phyloP scores from a whole-genome alignment of 2,113 vertebrate species.

The Machaerirhynchus nigripectus region DNA sequence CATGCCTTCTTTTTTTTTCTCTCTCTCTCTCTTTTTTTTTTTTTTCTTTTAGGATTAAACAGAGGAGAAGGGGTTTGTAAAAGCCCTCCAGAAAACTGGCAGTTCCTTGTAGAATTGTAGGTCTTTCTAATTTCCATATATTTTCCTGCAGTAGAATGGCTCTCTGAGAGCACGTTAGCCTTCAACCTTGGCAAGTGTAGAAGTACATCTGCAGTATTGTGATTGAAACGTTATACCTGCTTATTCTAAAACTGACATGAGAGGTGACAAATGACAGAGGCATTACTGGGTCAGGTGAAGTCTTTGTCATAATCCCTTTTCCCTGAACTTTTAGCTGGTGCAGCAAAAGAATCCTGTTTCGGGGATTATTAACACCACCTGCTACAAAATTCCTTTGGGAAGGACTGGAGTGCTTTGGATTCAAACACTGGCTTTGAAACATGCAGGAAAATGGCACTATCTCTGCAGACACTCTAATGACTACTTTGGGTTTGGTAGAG shows the following conservation, averaged over 20 bases:
- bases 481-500: not conserved
- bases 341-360: slow-evolving; percentile 67
- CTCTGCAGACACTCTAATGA: not conserved
- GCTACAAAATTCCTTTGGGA: slow-evolving; percentile 35
- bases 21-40: not conserved
- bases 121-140: slow-evolving; percentile 61
- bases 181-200: slow-evolving; percentile 61
- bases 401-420: not conserved
- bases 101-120: slow-evolving; percentile 58
- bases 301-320: slow-evolving; percentile 67
- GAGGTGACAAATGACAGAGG: slow-evolving; percentile 71
- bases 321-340: slow-evolving; percentile 55
- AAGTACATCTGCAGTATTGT: slow-evolving; percentile 61
- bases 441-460: not conserved
- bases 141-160: slow-evolving; percentile 71
- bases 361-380: slow-evolving; percentile 64
- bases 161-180: slow-evolving; percentile 63
- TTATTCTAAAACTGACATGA: slow-evolving; percentile 66
- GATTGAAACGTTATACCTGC: slow-evolving; percentile 68
- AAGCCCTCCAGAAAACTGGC: slow-evolving; percentile 71
- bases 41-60: not conserved
- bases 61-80: slow-evolving; percentile 11
- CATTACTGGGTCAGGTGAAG: slow-evolving; percentile 67
- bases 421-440: not conserved
- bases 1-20: not conserved